phyloP scores from a whole-genome alignment of 2,888 invertebrate species.

The Xestia rhomboidea region DNA sequence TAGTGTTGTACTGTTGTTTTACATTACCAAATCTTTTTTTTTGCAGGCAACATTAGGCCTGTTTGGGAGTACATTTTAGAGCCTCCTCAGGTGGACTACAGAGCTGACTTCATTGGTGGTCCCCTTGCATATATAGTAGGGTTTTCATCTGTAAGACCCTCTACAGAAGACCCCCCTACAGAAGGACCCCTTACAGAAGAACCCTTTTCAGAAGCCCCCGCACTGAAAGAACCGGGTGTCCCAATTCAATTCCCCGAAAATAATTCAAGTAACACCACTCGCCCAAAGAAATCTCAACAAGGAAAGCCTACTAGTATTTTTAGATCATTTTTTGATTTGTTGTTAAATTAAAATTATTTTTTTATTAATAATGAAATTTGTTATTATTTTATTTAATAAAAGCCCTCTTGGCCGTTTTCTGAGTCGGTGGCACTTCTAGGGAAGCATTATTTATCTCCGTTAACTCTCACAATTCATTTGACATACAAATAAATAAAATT shows the following conservation, averaged over 20 bases:
- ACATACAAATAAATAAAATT: no score
- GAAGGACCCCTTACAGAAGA: not conserved
- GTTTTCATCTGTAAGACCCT: not conserved
- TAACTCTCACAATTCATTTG: no score
- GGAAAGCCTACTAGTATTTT: not conserved
- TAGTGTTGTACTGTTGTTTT: not conserved
- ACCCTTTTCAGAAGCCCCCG: not conserved
- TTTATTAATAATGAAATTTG: no score
- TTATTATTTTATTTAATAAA: no score
- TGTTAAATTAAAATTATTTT: not conserved
- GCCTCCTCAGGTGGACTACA: not conserved
- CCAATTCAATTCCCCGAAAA: not conserved
- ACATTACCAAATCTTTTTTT: not conserved
- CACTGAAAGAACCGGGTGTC: not conserved
- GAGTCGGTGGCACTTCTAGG: no score
- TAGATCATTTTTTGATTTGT: not conserved
- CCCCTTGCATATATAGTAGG: not conserved
- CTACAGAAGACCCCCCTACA: not conserved
- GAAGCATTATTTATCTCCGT: no score
- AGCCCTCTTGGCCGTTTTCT: no score
- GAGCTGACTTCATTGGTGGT: conserved; percentile 3
- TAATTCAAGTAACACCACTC: not conserved
- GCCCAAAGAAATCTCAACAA: not conserved
- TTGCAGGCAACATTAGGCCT: not conserved
- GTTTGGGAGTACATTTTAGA: not conserved